Evolutionary conservation across 2,797 vertebrate species (phyloP).

Genomic region (Centroberyx gerrardi): DNA sequence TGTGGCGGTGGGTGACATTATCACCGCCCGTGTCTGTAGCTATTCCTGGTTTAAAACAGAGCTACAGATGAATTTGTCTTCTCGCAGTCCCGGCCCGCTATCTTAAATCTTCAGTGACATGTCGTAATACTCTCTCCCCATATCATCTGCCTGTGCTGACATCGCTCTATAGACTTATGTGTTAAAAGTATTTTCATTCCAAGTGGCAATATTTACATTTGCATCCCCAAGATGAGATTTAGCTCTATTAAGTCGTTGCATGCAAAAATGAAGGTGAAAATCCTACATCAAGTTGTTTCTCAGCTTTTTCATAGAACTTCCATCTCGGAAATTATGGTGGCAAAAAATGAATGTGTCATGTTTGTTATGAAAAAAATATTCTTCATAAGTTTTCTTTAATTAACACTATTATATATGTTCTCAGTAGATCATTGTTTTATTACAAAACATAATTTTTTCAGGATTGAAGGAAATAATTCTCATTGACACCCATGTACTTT

Average conservation of each 20-base stretch:
- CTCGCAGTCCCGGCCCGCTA: background rate
- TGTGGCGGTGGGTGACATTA: conserved; percentile 4
- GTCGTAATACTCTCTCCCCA: conserved; percentile 4
- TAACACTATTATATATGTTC: no score
- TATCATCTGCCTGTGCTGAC: background rate
- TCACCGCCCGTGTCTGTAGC: conserved; percentile 12
- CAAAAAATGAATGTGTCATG: no score
- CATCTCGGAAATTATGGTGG: no score
- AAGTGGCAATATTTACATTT: conserved; percentile 1
- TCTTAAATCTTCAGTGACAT: conserved; percentile 16
- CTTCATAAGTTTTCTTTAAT: no score
- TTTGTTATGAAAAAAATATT: no score
- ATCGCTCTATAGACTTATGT: background rate
- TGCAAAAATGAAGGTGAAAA: background rate
- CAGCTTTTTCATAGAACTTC: no score
- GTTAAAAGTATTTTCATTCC: background rate
- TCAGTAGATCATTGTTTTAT: no score
- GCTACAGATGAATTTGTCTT: conserved; percentile 3
- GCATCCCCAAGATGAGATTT: background rate
- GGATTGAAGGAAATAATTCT: no score
- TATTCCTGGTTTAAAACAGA: conserved; percentile 1
- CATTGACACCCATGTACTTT: no score
- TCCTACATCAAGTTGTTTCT: background rate
- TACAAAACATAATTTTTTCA: no score
- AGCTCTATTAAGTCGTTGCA: no score